These are phyloP conservation scores for Hystrix brachyura DNA, from an alignment of 2,113 vertebrate species.

Conservation along the genomic window DNA sequence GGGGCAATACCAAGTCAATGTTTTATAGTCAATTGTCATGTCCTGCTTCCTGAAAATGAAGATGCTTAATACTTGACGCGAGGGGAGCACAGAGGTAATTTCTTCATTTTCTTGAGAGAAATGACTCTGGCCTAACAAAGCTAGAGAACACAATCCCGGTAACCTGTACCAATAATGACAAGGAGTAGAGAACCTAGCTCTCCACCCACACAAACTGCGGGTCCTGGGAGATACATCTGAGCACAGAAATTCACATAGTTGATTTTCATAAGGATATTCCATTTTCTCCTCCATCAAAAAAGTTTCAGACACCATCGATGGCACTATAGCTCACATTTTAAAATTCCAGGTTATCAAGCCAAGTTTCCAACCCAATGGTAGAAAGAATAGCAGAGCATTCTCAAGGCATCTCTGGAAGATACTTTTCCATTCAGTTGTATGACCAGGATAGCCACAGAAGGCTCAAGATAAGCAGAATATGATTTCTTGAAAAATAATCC, in stretches of 20 bases:
- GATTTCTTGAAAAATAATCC: constrained; percentile 57
- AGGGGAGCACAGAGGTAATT: neutral
- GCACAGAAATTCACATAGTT: neutral
- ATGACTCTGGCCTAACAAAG: neutral
- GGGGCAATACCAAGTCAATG: neutral
- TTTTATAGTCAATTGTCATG: neutral
- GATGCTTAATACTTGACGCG: neutral
- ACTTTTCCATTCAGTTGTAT: neutral
- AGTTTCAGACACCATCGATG: constrained; percentile 27
- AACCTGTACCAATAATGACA: neutral
- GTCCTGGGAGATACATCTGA: neutral
- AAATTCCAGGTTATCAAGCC: neutral
- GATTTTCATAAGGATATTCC: neutral
- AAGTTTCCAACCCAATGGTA: neutral
- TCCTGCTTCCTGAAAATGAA: constrained; percentile 11
- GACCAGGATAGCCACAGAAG: neutral
- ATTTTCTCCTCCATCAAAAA: neutral
- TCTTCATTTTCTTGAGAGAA: neutral
- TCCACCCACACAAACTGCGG: neutral
- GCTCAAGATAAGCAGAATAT: neutral
- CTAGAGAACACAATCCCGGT: constrained; percentile 8
- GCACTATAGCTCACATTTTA: constrained; percentile 60
- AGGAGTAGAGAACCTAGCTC: neutral
- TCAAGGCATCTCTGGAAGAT: neutral
- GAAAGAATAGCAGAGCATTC: constrained; percentile 14